Conservation (phyloP, 53 echinoderm and acorn worm species). For the Hippasteria phrygiana region DNA sequence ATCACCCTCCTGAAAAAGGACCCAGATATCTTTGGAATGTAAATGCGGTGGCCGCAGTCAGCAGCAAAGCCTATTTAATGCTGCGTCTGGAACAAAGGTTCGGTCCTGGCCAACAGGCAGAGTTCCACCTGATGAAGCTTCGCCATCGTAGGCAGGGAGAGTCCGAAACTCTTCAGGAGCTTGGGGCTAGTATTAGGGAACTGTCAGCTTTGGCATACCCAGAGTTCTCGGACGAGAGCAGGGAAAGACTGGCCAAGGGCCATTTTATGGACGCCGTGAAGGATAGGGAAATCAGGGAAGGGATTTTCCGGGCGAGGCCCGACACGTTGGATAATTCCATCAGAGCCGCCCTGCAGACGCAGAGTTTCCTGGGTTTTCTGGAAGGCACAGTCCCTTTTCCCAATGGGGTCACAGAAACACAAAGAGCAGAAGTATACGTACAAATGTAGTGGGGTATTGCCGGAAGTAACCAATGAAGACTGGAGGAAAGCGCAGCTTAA, state of each 20-base stretch:
- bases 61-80: too few relatives aligned
- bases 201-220: constrained; percentile 10
- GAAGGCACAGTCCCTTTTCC: too few relatives aligned
- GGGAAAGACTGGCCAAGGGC: constrained; percentile 25
- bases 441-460: too few relatives aligned
- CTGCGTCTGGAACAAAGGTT: constrained; percentile 4
- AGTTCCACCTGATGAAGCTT: constrained; percentile 35
- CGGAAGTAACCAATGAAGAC: too few relatives aligned
- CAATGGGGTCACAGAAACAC: too few relatives aligned
- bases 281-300: constrained; percentile 7
- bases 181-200: constrained; percentile 2
- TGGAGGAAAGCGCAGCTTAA: too few relatives aligned
- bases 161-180: constrained; percentile 16
- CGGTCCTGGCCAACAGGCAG: constrained; percentile 44
- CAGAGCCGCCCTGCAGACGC: neutral
- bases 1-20: too few relatives aligned
- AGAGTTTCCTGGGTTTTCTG: constrained; percentile 9
- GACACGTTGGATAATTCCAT: constrained; percentile 20
- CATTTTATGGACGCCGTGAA: constrained; percentile 22
- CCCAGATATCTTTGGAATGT: too few relatives aligned
- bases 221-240: neutral
- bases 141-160: constrained; percentile 32
- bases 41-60: too few relatives aligned
- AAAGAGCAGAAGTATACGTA: too few relatives aligned
- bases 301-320: constrained; percentile 6